Conservation (phyloP, 1,140 invertebrate species). For the Elysia chlorotica region DNA sequence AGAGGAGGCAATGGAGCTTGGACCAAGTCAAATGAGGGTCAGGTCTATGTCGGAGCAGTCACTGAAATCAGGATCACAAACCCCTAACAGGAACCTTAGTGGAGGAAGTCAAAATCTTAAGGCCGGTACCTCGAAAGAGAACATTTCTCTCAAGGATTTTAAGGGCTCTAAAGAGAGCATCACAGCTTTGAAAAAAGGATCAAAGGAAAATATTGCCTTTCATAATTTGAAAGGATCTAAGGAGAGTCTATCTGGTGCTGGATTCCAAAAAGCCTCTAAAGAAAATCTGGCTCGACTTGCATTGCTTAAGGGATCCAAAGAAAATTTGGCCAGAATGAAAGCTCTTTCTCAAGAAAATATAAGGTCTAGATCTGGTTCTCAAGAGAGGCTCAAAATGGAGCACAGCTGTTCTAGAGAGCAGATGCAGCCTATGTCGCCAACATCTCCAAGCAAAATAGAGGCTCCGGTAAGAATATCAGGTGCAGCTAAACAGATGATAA, state of each 20-base stretch:
- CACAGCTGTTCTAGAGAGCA: too few species aligned
- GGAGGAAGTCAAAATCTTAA: background rate
- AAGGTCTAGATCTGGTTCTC: too few species aligned
- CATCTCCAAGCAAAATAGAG: too few species aligned
- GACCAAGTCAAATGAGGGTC: background rate
- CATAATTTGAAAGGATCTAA: conserved; percentile 6
- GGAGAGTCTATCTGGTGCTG: conserved; percentile 2
- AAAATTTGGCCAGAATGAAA: conserved; percentile 15
- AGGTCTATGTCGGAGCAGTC: conserved; percentile 10
- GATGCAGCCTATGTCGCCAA: too few species aligned
- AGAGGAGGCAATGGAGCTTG: background rate
- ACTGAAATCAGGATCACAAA: background rate
- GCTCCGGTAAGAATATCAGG: background rate
- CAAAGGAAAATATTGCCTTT: background rate
- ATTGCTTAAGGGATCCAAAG: background rate
- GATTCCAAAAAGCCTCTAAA: conserved; percentile 1
- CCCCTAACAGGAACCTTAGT: conserved; percentile 7
- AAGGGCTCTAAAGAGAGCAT: too few species aligned
- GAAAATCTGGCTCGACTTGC: conserved; percentile 7
- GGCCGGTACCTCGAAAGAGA: background rate
- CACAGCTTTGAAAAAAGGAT: too few species aligned
- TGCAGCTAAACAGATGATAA: conserved; percentile 3
- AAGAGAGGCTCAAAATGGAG: too few species aligned
- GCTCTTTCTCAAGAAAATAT: background rate
- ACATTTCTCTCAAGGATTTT: too few species aligned